Evolutionary conservation across 64 coral and sea anemone species (phyloP).

Genomic region (Pachyseris speciosa): DNA sequence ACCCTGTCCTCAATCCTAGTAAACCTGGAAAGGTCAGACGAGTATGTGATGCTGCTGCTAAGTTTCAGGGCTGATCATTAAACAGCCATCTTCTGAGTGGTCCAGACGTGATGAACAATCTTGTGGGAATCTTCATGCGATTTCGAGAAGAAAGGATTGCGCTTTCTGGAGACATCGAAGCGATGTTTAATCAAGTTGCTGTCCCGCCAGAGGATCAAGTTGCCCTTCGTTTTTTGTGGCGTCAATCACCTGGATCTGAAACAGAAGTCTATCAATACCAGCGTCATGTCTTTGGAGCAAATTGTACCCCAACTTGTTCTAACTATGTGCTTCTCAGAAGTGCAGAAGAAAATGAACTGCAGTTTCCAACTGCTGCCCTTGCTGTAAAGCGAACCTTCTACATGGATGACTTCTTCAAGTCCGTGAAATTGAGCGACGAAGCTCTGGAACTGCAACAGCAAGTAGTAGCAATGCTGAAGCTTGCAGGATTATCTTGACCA

Average conservation of each 20-base stretch:
- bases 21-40: slow-evolving; percentile 28
- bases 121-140: slow-evolving; percentile 27
- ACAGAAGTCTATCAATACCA: slow-evolving; percentile 19
- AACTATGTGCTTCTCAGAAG: slow-evolving; percentile 20
- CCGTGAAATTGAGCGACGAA: neutral
- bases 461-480: neutral
- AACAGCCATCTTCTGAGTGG: slow-evolving; percentile 22
- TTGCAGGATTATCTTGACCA: slow-evolving; percentile 8
- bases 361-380: neutral
- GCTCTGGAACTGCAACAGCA: neutral
- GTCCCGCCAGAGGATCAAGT: neutral
- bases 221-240: neutral
- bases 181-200: slow-evolving; percentile 48
- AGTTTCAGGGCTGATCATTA: slow-evolving; percentile 32
- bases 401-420: slow-evolving; percentile 47
- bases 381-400: slow-evolving; percentile 18
- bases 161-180: slow-evolving; percentile 43
- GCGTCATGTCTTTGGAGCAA: slow-evolving; percentile 44
- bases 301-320: slow-evolving; percentile 15
- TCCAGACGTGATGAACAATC: neutral
- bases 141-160: slow-evolving; percentile 40
- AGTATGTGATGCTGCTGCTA: slow-evolving; percentile 39
- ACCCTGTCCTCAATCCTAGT: neutral
- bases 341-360: slow-evolving; percentile 1
- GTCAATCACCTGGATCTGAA: neutral